A percentile compares a stretch with the other conserved stretches of the same genome.
phyloP scores from a whole-genome alignment of 2,888 invertebrate species.

The Anodontia alba region DNA sequence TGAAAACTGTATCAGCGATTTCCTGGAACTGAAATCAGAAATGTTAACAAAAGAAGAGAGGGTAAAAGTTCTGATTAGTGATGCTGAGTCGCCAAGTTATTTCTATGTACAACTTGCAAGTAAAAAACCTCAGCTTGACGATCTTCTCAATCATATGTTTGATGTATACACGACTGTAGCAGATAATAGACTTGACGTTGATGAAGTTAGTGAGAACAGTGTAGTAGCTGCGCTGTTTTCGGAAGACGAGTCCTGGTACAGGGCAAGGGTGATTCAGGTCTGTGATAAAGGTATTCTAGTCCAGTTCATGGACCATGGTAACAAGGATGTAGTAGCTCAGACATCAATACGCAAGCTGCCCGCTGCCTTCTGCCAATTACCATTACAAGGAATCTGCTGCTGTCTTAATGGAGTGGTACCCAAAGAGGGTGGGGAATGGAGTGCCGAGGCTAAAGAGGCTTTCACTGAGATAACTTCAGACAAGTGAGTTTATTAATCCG shows the following conservation, averaged over 20 bases:
- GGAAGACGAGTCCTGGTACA: constrained; percentile 81
- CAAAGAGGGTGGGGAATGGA: constrained; percentile 63
- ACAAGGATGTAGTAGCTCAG: constrained; percentile 71
- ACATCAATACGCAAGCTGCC: constrained; percentile 72
- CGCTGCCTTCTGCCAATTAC: constrained; percentile 71
- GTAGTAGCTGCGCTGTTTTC: constrained; percentile 71
- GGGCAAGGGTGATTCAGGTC: constrained; percentile 63
- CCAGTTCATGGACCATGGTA: constrained; percentile 83
- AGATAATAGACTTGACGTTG: constrained; percentile 49
- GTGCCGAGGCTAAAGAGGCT: constrained; percentile 59
- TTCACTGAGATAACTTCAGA: constrained; percentile 66
- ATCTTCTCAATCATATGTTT: constrained; percentile 72
- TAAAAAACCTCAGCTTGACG: constrained; percentile 55
- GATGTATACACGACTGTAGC: constrained; percentile 65
- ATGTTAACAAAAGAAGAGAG: constrained; percentile 56
- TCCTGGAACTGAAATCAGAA: constrained; percentile 17
- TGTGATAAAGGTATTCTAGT: constrained; percentile 60
- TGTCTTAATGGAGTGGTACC: constrained; percentile 69
- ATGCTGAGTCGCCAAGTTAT: constrained; percentile 68
- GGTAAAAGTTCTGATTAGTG: constrained; percentile 59
- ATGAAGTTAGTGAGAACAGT: constrained; percentile 50
- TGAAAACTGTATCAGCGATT: neutral
- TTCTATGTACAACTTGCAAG: constrained; percentile 76
- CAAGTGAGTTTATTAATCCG: constrained; percentile 72
- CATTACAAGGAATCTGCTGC: constrained; percentile 78